A percentile compares a stretch with the other conserved stretches of the same genome.
Evolutionary conservation across 2,888 invertebrate genomes (phyloP).

Genomic region (Raillietiella orientalis): DNA sequence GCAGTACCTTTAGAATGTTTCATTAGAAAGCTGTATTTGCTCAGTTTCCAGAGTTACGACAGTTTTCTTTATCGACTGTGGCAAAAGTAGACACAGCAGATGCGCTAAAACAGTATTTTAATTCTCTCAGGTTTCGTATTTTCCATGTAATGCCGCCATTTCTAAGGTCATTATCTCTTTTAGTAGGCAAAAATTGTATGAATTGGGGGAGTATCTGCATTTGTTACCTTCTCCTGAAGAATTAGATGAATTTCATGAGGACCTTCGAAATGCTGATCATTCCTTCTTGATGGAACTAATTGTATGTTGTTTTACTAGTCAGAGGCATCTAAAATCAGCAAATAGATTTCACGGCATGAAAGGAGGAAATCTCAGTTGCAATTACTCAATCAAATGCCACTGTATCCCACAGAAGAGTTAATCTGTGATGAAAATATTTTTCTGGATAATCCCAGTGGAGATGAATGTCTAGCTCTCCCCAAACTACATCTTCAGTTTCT

Average conservation of each 20-base stretch:
- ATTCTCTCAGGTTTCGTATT: conserved; percentile 23
- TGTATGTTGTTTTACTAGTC: too few species aligned
- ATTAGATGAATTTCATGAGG: conserved; percentile 13
- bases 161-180: conserved; percentile 9
- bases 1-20: conserved; percentile 4
- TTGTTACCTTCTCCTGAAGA: conserved; percentile 42
- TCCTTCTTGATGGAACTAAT: conserved; percentile 6
- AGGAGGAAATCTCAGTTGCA: conserved; percentile 66
- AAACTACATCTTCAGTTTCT: conserved; percentile 93
- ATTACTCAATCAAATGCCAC: conserved; percentile 81
- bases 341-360: conserved; percentile 30
- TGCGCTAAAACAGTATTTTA: conserved; percentile 50
- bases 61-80: conserved; percentile 72
- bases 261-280: neutral
- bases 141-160: conserved; percentile 2
- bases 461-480: conserved; percentile 76
- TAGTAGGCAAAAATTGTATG: conserved; percentile 40
- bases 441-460: conserved; percentile 53
- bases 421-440: conserved; percentile 86
- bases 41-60: conserved; percentile 49
- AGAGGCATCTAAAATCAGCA: too few species aligned
- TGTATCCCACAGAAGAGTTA: conserved; percentile 89
- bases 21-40: conserved; percentile 65
- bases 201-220: conserved; percentile 55
- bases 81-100: conserved; percentile 75